phyloP scores from a whole-genome alignment of 2,888 invertebrate species.

The Leptinotarsa rubiginosa region DNA sequence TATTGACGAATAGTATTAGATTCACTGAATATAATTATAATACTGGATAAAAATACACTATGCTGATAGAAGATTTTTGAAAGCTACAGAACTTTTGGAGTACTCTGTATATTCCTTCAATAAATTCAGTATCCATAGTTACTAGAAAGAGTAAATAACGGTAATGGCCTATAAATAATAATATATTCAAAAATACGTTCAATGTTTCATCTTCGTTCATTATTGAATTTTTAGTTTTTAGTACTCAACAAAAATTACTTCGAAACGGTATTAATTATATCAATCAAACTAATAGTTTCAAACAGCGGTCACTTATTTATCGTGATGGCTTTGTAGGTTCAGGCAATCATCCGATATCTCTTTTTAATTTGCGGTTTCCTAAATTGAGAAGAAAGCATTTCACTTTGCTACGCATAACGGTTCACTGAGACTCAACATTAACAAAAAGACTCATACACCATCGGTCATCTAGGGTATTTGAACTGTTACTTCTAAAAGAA shows the following conservation, averaged over 20 bases:
- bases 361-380: conserved; percentile 25
- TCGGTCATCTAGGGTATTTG: conserved; percentile 44
- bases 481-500: conserved; percentile 40
- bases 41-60: too few species aligned
- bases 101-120: too few species aligned
- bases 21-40: too few species aligned
- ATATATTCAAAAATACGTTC: too few species aligned
- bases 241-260: not conserved
- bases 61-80: too few species aligned
- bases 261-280: not conserved
- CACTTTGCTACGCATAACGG: conserved; percentile 35
- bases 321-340: not conserved
- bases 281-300: not conserved
- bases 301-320: conserved; percentile 5
- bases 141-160: too few species aligned
- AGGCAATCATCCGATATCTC: conserved; percentile 19
- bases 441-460: conserved; percentile 32
- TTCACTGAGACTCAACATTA: conserved; percentile 18
- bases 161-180: too few species aligned
- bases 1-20: too few species aligned
- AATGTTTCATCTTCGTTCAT: too few species aligned
- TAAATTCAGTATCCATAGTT: too few species aligned
- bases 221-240: too few species aligned
- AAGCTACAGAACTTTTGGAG: too few species aligned
- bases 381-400: conserved; percentile 37